Conservation (phyloP, 2,888 invertebrate species). For the Zaprionus bogoriensis region DNA sequence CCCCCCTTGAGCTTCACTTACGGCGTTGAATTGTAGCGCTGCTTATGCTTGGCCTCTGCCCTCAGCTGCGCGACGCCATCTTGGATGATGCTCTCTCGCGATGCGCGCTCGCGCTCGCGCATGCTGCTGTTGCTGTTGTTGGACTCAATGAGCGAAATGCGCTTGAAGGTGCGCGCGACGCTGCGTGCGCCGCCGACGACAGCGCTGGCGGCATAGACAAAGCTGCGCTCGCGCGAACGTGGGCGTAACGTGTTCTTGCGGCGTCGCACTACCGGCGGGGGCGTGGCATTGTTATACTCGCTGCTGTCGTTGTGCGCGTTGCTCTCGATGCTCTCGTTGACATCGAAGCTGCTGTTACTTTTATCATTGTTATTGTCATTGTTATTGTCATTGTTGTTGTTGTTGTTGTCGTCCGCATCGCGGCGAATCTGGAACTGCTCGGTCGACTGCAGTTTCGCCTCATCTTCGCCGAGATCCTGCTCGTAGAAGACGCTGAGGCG, state of each 20-base stretch:
- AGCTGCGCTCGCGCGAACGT: conserved; percentile 36
- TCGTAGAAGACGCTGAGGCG: conserved; percentile 43
- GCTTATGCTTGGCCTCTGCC: conserved; percentile 28
- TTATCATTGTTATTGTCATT: conserved; percentile 11
- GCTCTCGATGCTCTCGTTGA: conserved; percentile 12
- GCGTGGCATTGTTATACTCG: conserved; percentile 12
- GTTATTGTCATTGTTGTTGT: neutral
- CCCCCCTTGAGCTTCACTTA: too few relatives aligned
- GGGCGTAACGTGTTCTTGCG: conserved; percentile 26
- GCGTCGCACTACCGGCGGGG: conserved; percentile 33
- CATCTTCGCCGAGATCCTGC: conserved; percentile 29
- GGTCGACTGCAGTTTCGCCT: neutral
- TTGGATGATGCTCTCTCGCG: conserved; percentile 20
- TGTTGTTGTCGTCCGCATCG: conserved; percentile 19
- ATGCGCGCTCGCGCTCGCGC: conserved; percentile 2
- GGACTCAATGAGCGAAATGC: conserved; percentile 61
- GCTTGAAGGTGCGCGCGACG: conserved; percentile 51
- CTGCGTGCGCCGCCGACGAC: conserved; percentile 56
- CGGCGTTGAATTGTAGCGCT: conserved; percentile 57
- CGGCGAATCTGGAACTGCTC: too few relatives aligned
- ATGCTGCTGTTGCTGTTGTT: conserved; percentile 28
- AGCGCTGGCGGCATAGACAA: conserved; percentile 41
- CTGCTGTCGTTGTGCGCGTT: conserved; percentile 13
- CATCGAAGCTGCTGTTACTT: neutral
- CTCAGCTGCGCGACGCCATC: conserved; percentile 34